Percentiles rank a stretch among this genome's conserved stretches.
Conservation (phyloP, 1,140 invertebrate genomes). For the Eumeta japonica region DNA sequence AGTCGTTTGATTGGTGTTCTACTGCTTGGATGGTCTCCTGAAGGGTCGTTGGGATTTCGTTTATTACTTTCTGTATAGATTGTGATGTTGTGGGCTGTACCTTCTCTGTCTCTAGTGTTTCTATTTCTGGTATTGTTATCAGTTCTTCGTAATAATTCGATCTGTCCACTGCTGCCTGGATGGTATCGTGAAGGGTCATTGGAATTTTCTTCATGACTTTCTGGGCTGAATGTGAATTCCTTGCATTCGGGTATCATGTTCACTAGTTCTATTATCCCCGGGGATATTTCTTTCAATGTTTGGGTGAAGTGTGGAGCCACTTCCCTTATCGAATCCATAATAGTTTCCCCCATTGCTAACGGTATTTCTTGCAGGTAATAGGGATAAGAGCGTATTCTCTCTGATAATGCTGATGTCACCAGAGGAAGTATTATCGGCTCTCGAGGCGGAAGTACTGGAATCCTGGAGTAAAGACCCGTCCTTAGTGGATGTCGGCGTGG, state of each 20-base stretch:
- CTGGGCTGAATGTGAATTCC: slow-evolving; percentile 26
- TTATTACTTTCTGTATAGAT: slow-evolving; percentile 38
- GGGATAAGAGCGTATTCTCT: slow-evolving; percentile 45
- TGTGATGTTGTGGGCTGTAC: slow-evolving; percentile 7
- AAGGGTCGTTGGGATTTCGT: slow-evolving; percentile 34
- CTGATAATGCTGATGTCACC: slow-evolving; percentile 40
- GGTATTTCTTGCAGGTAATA: slow-evolving; percentile 51
- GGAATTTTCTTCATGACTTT: slow-evolving; percentile 40
- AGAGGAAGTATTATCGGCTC: slow-evolving; percentile 39
- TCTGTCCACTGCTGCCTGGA: slow-evolving; percentile 34
- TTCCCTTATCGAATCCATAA: slow-evolving; percentile 43
- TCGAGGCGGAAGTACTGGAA: slow-evolving; percentile 31
- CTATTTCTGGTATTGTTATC: slow-evolving; percentile 17
- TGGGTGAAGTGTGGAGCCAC: slow-evolving; percentile 42
- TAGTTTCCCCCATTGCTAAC: slow-evolving; percentile 41
- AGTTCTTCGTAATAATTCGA: slow-evolving; percentile 16
- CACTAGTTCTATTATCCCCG: slow-evolving; percentile 44
- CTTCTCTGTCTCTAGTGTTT: slow-evolving; percentile 6
- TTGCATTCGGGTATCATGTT: slow-evolving; percentile 34
- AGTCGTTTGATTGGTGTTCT: slow-evolving; percentile 22
- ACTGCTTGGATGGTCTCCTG: slow-evolving; percentile 42
- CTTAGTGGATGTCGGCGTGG: slow-evolving; percentile 28
- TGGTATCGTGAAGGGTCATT: slow-evolving; percentile 36
- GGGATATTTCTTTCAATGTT: slow-evolving; percentile 43
- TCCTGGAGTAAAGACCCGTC: too few relatives aligned